Conservation (phyloP, 2,113 vertebrate species). For the Macrotis lagotis region DNA sequence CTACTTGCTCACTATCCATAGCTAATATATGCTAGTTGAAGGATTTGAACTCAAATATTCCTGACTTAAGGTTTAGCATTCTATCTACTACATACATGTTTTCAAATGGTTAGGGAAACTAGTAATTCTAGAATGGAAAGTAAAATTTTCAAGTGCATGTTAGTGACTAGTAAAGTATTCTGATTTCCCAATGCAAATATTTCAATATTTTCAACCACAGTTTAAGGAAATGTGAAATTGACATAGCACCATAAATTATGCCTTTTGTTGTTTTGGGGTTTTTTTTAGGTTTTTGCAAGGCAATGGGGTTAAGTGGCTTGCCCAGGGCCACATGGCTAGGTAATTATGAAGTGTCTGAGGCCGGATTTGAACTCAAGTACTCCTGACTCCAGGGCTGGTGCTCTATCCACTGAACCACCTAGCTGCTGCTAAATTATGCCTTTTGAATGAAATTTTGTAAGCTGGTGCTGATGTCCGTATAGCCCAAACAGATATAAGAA, state of each 20-base stretch:
- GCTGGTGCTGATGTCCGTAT: not conserved
- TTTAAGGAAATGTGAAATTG: not conserved
- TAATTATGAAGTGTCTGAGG: no score
- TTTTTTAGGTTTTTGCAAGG: no score
- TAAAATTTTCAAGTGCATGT: constrained; percentile 11
- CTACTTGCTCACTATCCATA: not conserved
- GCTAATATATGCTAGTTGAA: not conserved
- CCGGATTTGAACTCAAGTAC: no score
- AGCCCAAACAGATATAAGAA: constrained; percentile 1
- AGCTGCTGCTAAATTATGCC: not conserved
- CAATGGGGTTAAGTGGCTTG: no score
- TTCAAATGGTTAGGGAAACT: constrained; percentile 35
- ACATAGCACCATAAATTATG: not conserved
- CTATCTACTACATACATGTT: not conserved
- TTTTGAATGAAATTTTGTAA: not conserved
- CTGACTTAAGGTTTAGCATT: not conserved
- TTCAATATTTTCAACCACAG: constrained; percentile 27
- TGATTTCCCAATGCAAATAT: constrained; percentile 18
- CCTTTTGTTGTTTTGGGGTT: no score
- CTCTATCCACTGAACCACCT: no score
- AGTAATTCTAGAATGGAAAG: constrained; percentile 5
- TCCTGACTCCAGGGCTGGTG: no score
- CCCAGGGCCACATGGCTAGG: no score
- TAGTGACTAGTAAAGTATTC: not conserved
- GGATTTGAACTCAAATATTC: not conserved